phyloP scores from a whole-genome alignment of 2,797 vertebrate genomes.

The Sphaeramia orbicularis region DNA sequence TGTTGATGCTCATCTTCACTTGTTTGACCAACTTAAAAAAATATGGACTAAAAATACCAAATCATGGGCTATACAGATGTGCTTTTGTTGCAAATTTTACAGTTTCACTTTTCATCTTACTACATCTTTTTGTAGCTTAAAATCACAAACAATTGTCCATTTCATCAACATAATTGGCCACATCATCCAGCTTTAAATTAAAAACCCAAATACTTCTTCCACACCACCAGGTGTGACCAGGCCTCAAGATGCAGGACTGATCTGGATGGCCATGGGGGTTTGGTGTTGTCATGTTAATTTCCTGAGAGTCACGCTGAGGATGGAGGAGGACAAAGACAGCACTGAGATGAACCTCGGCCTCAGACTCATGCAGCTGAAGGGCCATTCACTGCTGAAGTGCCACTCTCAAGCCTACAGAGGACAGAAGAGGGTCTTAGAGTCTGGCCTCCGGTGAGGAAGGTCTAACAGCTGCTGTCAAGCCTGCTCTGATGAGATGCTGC shows the following conservation, averaged over 20 bases:
- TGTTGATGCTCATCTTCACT: no score
- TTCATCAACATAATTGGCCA: background rate
- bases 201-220: no score
- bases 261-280: background rate
- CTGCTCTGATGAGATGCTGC: conserved; percentile 36
- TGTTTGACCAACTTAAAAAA: no score
- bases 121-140: no score
- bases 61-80: no score
- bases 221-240: no score
- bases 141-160: no score
- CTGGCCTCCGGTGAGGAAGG: conserved; percentile 28
- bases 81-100: no score
- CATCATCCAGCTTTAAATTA: background rate
- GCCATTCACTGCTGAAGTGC: conserved; percentile 74
- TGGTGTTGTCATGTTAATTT: conserved; percentile 36
- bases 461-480: conserved; percentile 57
- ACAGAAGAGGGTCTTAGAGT: conserved; percentile 67
- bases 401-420: conserved; percentile 42
- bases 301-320: background rate
- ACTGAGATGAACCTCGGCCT: conserved; percentile 48
- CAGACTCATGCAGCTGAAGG: conserved; percentile 67
- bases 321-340: conserved; percentile 46
- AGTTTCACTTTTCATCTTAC: no score
- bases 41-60: no score
- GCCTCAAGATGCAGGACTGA: background rate